Base-by-base conservation (phyloP, 2,113 vertebrate genomes). In the Pelecanoides urinatrix region DNA sequence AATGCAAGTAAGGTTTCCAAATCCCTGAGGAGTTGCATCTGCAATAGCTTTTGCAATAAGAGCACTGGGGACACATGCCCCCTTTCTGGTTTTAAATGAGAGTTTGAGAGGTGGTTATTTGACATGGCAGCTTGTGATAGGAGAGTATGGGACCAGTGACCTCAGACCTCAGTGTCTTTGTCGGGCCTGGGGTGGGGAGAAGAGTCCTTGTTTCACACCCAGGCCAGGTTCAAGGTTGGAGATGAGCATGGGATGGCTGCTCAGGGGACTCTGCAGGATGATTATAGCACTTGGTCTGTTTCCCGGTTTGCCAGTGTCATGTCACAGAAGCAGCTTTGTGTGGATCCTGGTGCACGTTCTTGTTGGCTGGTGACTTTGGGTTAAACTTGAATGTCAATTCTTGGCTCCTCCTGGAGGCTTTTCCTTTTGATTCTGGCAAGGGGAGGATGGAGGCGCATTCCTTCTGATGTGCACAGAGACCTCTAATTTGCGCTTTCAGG, bases 321-420 rank as follows among this genome's bases (percentile, higher is more conserved):
- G 86, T 87, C 94, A 91, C 97, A 97, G 94, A 97, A 82, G 91
- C 84, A 91, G 81, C 93, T 96, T 97, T 96, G 94, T 97, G 88
- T 45, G 42, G 58, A 44, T 90, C 40, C 77, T 88, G 86, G 74
- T 94, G 91, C 92, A 85, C 6, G 4, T 91, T 96, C 92, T 76
- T 95, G 53, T 89, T 94, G 94, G 94, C 97, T 70, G 47, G 89
- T 96, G 95, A 85, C 96, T 97, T 96, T 96, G 93, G 87, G 93
- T 94, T 97, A 90, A 94, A 90, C 92, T 94, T 96, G 90, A 96
- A 89, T 94, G 86, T 88, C 76, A 95, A 94, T 96, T 96, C 94
- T 87, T 92, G 89, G 71, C 91, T 95, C 66, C 73, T 92, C 67
- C 55, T 95, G 87, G 81, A 96, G 71, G 71, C 68, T 91, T 94